Base-by-base conservation (phyloP, 2,888 invertebrate species). In the Eudemis profundana region DNA sequence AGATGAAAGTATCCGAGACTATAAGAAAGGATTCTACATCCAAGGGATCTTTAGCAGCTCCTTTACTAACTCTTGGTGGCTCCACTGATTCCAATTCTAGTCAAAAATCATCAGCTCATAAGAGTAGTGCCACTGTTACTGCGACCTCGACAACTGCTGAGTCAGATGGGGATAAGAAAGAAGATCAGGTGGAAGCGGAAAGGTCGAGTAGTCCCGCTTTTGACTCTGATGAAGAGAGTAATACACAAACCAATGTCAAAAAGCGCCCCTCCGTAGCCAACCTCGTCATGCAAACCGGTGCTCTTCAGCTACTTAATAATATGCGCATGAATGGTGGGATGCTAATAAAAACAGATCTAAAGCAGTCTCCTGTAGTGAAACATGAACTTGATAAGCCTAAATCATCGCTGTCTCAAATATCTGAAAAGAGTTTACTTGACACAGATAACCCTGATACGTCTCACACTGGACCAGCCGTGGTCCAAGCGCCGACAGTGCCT, bases 161-260 rank as follows among this genome's bases (percentile, higher is more conserved):
- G 72, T 90, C 90, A 12, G 89, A 93, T 64, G 85, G 83, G 57
- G 91, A 92, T 46, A 93, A 89, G 69, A 92, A 85, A 78, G 89
- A 92, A 79, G 88, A 87, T 72, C 91, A 90, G 70, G 87, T 92
- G 8, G 94, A 95, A 78, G 93, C 94, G 40, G 95, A 97, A 81
- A 93, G 98, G 44, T 98, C 98, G 0, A 98, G 98, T 78, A 98
- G 98, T 82, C 95, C 97, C 0, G 97, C 97, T 0, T 98, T 98
- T 81, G 98, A 98, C 76, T 98, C 98, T 0, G 98, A 98, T 80
- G 98, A 98, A 69, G 98, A 98, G 78, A 96, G 96, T 69, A 95
- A 95, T 0, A 93, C 93, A 0, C 94, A 93, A 69, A 87, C 92
- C 0, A 93, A 93, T 62, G 76, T 90, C 0, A 93, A 93, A 69